A percentile compares a stretch with the other conserved stretches of the same genome.
Conservation (phyloP, 2,888 invertebrate genomes). For the Xestia sexstrigata region DNA sequence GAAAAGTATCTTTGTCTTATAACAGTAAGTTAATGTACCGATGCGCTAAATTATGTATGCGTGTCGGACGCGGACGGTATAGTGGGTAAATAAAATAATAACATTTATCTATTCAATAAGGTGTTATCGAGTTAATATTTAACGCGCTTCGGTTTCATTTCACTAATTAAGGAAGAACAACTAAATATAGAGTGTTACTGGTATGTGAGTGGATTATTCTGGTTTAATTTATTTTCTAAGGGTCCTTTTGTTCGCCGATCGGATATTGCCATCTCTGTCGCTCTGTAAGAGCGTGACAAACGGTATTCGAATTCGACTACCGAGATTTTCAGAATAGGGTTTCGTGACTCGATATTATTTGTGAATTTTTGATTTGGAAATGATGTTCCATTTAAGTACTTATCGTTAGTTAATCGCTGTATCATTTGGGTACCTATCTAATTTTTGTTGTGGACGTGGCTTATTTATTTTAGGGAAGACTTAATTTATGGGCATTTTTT, state of each 20-base stretch:
- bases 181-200: slow-evolving; percentile 29
- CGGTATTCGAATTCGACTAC: slow-evolving; percentile 67
- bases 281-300: slow-evolving; percentile 66
- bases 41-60: slow-evolving; percentile 52
- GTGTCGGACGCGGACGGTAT: slow-evolving; percentile 33
- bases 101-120: slow-evolving; percentile 49
- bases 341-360: slow-evolving; percentile 60
- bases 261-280: slow-evolving; percentile 68
- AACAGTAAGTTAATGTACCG: slow-evolving; percentile 44
- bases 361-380: slow-evolving; percentile 52
- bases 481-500: not conserved
- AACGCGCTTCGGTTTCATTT: slow-evolving; percentile 24
- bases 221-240: slow-evolving; percentile 69
- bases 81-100: slow-evolving; percentile 52
- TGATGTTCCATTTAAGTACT: slow-evolving; percentile 38
- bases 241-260: slow-evolving; percentile 74
- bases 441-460: not conserved
- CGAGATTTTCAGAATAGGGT: slow-evolving; percentile 69
- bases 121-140: slow-evolving; percentile 57
- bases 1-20: slow-evolving; percentile 39
- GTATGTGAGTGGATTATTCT: slow-evolving; percentile 51
- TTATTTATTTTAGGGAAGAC: not conserved
- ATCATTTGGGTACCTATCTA: not conserved
- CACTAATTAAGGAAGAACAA: slow-evolving; percentile 39
- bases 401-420: slow-evolving; percentile 40